Base-by-base conservation (phyloP, 1,140 invertebrate genomes). In the Elysia chlorotica region DNA sequence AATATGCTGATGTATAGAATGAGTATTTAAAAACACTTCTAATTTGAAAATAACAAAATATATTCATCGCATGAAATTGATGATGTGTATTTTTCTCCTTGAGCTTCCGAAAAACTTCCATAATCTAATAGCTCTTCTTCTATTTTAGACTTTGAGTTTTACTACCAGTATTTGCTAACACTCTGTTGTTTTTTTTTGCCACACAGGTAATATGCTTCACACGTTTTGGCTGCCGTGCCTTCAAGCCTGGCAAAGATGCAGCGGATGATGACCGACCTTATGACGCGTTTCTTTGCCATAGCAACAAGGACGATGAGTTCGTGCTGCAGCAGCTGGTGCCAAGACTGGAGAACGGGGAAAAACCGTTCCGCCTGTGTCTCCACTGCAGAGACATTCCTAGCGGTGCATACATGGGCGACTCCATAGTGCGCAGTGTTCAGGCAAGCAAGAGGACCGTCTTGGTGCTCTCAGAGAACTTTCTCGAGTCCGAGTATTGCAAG, bases 281-380 rank as follows among this genome's bases (percentile, higher is more conserved):
- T 41, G 82, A 83, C 69, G 82, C 78, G 28, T 83, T 83, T 61
- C 65, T 83, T 17, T 81, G 79, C 1, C 82, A 80, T 48, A 83
- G 80, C 61, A 75, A 76, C 56, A 74, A 75, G 38, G 80, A 83
- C 68, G 76, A 79, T 41, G 66, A 79, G 1, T 83, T 79, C 38
- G 77, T 83, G 14, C 71, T 79, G 0, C 74, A 72, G 33, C 74
- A 81, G 62, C 74, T 83, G 41, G 69, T 79, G n/a, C 81, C 79
- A 4, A 48, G 73, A 23, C 73, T 83, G 3, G 82, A 83, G 71
- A 79, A 74, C 19, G 73, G 74, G 14, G 72, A 76, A 30, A 76
- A 76, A 23, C 70, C 59, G 48, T 83, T 76, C 73, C 77, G 74
- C 33, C 74, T 83, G n/a, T 83, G 82, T 74, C 73, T 82, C 31